Conservation (phyloP, 2,113 vertebrate species). For the Microcebus griseorufus region DNA sequence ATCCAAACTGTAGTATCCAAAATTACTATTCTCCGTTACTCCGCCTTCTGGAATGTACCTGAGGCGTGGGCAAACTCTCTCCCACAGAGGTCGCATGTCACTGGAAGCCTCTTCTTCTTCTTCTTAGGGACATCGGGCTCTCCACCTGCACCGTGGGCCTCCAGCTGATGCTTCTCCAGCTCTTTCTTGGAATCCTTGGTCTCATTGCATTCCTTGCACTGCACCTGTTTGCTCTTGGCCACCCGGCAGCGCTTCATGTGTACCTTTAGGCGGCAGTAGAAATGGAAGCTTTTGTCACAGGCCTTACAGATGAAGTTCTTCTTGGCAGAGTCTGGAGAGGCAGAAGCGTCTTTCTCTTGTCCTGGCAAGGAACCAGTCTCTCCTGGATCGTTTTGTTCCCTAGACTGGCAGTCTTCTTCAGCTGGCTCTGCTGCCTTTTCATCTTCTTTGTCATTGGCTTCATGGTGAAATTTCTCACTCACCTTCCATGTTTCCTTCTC, state of each 20-base stretch:
- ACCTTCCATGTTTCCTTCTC: conserved; percentile 70
- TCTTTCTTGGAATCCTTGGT: conserved; percentile 80
- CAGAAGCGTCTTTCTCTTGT: conserved; percentile 40
- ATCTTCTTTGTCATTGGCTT: conserved; percentile 60
- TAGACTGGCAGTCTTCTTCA: conserved; percentile 17
- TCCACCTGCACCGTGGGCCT: conserved; percentile 74
- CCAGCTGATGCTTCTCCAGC: conserved; percentile 86
- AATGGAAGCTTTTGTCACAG: conserved; percentile 90
- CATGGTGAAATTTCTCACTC: conserved; percentile 64
- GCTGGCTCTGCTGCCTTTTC: conserved; percentile 53
- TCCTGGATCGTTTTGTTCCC: conserved; percentile 12
- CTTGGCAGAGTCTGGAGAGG: conserved; percentile 73
- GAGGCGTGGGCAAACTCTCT: conserved; percentile 92
- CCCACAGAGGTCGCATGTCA: conserved; percentile 89
- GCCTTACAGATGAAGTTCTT: conserved; percentile 88
- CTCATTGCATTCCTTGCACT: conserved; percentile 83
- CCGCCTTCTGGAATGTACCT: conserved; percentile 74
- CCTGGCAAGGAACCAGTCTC: conserved; percentile 3
- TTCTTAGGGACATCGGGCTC: conserved; percentile 56
- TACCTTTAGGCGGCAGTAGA: conserved; percentile 89
- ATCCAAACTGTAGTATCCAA: not conserved
- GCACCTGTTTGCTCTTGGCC: conserved; percentile 83
- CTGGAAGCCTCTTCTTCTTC: conserved; percentile 84
- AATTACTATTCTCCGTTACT: fast-evolving
- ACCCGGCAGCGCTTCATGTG: conserved; percentile 88